Evolutionary conservation across 2,113 vertebrate genomes (phyloP).

Genomic region (Procavia capensis): DNA sequence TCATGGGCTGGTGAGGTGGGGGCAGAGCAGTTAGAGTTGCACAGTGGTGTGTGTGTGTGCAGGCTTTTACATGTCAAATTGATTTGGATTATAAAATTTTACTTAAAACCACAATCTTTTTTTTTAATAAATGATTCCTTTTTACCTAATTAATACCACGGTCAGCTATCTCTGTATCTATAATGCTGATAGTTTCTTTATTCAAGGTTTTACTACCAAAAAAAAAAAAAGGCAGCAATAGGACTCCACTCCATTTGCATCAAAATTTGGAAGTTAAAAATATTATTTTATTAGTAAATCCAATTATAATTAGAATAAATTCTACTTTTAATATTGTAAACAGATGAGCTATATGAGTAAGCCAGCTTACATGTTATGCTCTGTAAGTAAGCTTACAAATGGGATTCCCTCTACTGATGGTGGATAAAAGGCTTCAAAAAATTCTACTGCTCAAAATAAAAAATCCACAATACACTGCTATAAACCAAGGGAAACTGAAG

Average conservation of each 20-base stretch:
- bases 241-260: background rate
- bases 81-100: too few species aligned
- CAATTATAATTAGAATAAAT: background rate
- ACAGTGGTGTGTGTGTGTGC: too few species aligned
- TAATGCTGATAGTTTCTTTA: background rate
- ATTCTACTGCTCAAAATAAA: constrained; percentile 5
- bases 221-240: background rate
- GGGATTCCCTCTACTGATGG: background rate
- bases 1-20: too few species aligned
- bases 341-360: background rate
- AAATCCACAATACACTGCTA: background rate
- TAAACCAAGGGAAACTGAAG: background rate
- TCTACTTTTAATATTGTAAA: background rate
- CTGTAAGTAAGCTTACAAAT: background rate
- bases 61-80: too few species aligned
- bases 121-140: too few species aligned
- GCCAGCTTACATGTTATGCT: background rate
- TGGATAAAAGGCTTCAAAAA: background rate
- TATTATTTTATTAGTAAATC: background rate
- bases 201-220: background rate
- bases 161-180: background rate
- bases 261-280: constrained; percentile 14
- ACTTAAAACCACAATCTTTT: too few species aligned
- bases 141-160: background rate
- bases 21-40: too few species aligned